phyloP scores from a whole-genome alignment of 2,888 invertebrate genomes.

The Drosophila prostipennis region DNA sequence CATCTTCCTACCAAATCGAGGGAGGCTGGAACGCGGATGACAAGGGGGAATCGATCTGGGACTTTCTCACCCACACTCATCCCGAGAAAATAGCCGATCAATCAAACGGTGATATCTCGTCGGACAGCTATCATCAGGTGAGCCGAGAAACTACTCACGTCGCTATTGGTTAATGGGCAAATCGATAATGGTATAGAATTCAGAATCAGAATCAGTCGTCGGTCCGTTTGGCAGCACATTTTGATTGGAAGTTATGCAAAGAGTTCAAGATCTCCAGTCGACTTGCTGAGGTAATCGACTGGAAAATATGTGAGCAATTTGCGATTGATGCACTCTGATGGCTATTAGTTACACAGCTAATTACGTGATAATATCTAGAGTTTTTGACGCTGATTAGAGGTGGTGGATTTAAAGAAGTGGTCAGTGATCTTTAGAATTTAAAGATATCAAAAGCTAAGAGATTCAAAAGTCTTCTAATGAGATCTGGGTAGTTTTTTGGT shows the following conservation, averaged over 20 bases:
- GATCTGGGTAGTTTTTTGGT: too few relatives aligned
- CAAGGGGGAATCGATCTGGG: conserved; percentile 87
- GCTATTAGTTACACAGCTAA: conserved; percentile 24
- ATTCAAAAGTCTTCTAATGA: too few relatives aligned
- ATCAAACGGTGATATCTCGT: conserved; percentile 86
- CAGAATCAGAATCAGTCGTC: conserved; percentile 7
- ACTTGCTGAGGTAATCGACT: conserved; percentile 44
- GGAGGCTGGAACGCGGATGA: conserved; percentile 84
- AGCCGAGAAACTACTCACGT: conserved; percentile 36
- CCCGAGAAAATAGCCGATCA: conserved; percentile 87
- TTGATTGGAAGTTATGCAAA: conserved; percentile 40
- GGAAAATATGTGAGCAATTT: conserved; percentile 32
- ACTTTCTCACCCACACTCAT: conserved; percentile 86
- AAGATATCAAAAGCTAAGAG: background rate
- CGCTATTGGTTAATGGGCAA: conserved; percentile 4
- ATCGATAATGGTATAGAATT: conserved; percentile 7
- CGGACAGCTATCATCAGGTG: conserved; percentile 86
- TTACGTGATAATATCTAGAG: conserved; percentile 11
- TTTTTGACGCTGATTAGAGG: conserved; percentile 2
- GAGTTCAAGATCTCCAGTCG: conserved; percentile 35
- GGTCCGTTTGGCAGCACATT: conserved; percentile 5
- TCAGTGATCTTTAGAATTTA: background rate
- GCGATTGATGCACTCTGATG: conserved; percentile 26
- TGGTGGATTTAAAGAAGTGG: conserved; percentile 3
- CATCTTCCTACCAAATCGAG: conserved; percentile 84